Conservation (phyloP, 2,797 vertebrate genomes). For the Bothrops alternatus region DNA sequence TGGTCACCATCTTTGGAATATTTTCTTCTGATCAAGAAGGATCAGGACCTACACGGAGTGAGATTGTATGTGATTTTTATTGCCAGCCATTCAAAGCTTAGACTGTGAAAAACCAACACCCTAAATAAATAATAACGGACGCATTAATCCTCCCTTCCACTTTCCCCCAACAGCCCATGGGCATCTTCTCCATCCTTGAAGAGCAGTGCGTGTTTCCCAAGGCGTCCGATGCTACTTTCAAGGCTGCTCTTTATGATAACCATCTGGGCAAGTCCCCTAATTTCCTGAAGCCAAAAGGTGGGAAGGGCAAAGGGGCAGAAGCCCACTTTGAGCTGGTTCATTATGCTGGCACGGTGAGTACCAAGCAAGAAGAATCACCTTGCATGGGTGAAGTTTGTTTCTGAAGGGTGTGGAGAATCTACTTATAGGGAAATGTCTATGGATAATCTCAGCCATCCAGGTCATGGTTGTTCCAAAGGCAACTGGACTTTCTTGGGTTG, state of each 20-base stretch:
- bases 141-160: background rate
- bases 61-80: background rate
- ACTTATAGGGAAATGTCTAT: background rate
- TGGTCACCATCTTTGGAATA: background rate
- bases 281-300: slow-evolving; percentile 70
- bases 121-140: background rate
- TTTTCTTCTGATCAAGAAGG: background rate
- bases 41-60: background rate
- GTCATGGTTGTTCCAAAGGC: background rate
- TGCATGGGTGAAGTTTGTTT: accelerated
- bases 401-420: background rate
- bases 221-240: slow-evolving; percentile 67
- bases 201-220: slow-evolving; percentile 73
- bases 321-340: slow-evolving; percentile 67
- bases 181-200: slow-evolving; percentile 77
- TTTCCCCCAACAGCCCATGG: slow-evolving; percentile 65
- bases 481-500: background rate
- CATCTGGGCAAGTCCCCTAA: slow-evolving; percentile 69
- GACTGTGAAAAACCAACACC: background rate
- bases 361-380: background rate
- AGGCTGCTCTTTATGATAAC: slow-evolving; percentile 69
- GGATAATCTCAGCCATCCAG: background rate
- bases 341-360: slow-evolving; percentile 61
- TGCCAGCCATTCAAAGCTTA: background rate
- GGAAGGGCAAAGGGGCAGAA: slow-evolving; percentile 66